Base-by-base conservation (phyloP, 1,140 invertebrate species). In the Stratiolaelaps scimitus region DNA sequence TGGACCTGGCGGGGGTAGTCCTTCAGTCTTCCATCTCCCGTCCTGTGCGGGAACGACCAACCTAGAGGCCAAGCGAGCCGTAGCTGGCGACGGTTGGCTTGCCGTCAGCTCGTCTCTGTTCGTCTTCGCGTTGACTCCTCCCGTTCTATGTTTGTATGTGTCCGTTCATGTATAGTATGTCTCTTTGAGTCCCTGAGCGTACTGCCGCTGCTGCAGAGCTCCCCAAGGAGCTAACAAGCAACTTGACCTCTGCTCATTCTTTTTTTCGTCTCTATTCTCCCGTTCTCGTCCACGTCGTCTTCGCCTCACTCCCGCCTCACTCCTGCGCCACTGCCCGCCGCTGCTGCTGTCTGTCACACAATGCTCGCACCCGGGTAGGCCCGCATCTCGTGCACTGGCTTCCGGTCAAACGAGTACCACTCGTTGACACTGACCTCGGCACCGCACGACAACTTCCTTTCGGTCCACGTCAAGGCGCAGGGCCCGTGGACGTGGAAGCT, bases 401-500 rank as follows among this genome's bases (percentile, higher is more conserved):
- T 98, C 71, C 83, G 85, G 66, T 84, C 85, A 23, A 85, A 90
- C 69, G 95, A 98, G 75, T 96, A 91, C 76, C 95, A 99, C 76
- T 94, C 93, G 0, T 96, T 99, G 72, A 98, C 95, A 0, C 76
- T 99, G 47, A 98, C 95, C 0, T 98, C 94, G 15, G 93, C 93
- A 1, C 95, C 95, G 0, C 94, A 98, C 72, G 92, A 98, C 74
- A 95, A 97, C 75, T 94, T 87, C 72, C 78, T 99, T 0, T 94
- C 91, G 1, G 91, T 95, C 70, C 94, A 98, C 75, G 97, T 99
- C 68, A 95, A 98, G 77, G 92, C 92, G 0, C 91, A 95, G 74
- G 95, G 95, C 0, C 95, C 94, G 0, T 99, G 94, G 94, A 98
- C 95, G 0, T 97, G 92, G 92, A 98, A 98, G 72, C 76, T 99